Evolutionary conservation across 2,113 vertebrate genomes (phyloP).

Genomic region (Pollimyrus isidori): DNA sequence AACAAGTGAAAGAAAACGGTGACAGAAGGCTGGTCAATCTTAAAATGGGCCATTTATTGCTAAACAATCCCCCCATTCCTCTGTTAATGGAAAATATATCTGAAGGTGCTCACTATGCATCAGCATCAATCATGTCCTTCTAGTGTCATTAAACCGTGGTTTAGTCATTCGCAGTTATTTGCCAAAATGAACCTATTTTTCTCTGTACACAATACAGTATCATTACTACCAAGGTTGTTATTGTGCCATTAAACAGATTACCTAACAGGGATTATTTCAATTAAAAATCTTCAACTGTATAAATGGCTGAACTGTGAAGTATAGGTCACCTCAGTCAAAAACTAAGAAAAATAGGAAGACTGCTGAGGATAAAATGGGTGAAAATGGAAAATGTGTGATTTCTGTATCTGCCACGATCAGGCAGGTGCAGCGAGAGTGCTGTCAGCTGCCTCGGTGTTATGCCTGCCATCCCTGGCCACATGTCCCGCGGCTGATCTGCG

Average conservation of each 20-base stretch:
- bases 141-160: neutral
- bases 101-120: neutral
- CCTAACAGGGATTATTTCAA: neutral
- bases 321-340: neutral
- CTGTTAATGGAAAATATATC: neutral
- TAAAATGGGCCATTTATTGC: neutral
- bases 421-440: neutral
- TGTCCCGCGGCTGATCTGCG: neutral
- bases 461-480: neutral
- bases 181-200: neutral
- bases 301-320: neutral
- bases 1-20: neutral
- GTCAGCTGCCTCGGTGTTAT: neutral
- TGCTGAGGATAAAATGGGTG: neutral
- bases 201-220: neutral
- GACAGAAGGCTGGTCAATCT: neutral
- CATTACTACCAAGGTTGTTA: neutral
- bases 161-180: neutral
- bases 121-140: neutral
- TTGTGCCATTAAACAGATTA: neutral
- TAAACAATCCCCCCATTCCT: neutral
- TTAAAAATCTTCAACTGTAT: neutral
- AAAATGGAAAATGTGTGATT: neutral
- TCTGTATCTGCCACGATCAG: neutral
- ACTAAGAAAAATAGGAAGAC: neutral